Conservation (phyloP, 2,113 vertebrate genomes). For the Gymnorhina tibicen region DNA sequence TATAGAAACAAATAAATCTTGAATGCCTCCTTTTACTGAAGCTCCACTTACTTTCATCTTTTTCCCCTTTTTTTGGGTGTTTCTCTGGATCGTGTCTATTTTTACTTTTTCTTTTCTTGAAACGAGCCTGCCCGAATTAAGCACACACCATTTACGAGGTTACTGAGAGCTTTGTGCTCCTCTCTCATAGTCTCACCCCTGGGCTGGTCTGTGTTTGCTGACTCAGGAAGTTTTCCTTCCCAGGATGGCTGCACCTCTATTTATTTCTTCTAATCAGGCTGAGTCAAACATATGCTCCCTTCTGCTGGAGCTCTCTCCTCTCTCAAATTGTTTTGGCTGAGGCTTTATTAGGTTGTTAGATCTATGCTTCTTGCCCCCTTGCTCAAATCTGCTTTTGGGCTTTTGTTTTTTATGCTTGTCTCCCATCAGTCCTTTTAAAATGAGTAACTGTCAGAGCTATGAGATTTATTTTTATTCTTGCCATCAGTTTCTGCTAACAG, state of each 20-base stretch:
- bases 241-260: constrained; percentile 44
- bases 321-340: constrained; percentile 63
- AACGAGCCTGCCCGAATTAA: background rate
- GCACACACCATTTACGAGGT: background rate
- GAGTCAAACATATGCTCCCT: constrained; percentile 12
- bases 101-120: background rate
- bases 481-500: constrained; percentile 71
- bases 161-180: background rate
- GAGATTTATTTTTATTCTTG: constrained; percentile 77
- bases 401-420: constrained; percentile 74
- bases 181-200: background rate
- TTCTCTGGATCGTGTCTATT: background rate
- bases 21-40: background rate
- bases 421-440: constrained; percentile 68
- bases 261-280: constrained; percentile 61
- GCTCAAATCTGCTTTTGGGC: constrained; percentile 66
- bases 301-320: constrained; percentile 13
- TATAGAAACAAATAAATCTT: background rate
- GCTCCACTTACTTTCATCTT: background rate
- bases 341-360: constrained; percentile 60
- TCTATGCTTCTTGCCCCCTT: constrained; percentile 55
- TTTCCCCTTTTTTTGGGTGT: background rate
- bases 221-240: constrained; percentile 16
- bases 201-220: background rate
- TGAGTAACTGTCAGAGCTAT: constrained; percentile 58